Evolutionary conservation across 2,113 vertebrate genomes (phyloP), one percentile per base, ranked within the genome.

Genomic region (Paratilapia polleni): DNA sequence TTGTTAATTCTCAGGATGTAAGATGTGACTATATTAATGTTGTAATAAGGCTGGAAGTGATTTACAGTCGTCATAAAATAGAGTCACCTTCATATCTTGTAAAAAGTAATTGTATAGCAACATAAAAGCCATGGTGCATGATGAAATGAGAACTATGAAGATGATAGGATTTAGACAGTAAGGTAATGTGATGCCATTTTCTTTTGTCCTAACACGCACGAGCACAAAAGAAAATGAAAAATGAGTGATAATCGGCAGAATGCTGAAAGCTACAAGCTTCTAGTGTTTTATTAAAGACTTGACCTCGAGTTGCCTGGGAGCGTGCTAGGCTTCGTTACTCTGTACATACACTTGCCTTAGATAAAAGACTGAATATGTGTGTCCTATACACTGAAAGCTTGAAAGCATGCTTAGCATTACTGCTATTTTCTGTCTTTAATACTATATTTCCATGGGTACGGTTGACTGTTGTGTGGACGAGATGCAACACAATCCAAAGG

Each of bases 1-100:
- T 94, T 94, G 85, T 88, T 77, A 81, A 85, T 96, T 95, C 97
- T 98, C 97, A 97, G 97, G 97, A 98, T 95, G 96, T 96, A 94
- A 97, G 93, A 92, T 95, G 96, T 96, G 95, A 96, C 94, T 96
- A 59, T 66, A 61, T 61, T 77, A 95, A 95, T 95, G 93, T 96
- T 95, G 76, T 92, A 59, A 89, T 96, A 94, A 86, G 93, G 96
- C 95, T 96, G 96, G 96, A 97, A 96, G 90, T 95, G 24, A 85
- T 84, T 87, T 87, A 70, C 73, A 79, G 90, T 89, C 88, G 84
- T 95, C 94, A 97, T 97, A 97, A 96, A 97, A 96, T 93, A 88
- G n/a, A n/a, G 85, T 81, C 96, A 92, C 95, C 96, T 96, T 95
- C 22, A 34, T 97, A 96, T 94, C 92, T 95, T 97, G 96, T 98